A percentile compares a stretch with the other conserved stretches of the same genome.
phyloP scores from a whole-genome alignment of 2,113 vertebrate species.

The Shinisaurus crocodilurus region DNA sequence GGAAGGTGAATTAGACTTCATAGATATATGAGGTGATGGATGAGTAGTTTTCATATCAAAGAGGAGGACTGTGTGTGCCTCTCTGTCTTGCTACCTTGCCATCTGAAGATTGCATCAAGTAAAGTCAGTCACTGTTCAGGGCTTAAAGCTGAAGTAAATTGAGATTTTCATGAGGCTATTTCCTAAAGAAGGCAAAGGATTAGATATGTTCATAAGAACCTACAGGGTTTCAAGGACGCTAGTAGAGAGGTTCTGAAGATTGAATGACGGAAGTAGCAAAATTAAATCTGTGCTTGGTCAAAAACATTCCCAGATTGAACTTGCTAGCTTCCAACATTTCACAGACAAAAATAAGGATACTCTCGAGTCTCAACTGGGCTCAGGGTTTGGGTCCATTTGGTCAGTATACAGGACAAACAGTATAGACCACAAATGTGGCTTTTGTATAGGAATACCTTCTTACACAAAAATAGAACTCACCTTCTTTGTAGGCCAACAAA shows the following conservation, averaged over 20 bases:
- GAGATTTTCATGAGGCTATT: conserved; percentile 14
- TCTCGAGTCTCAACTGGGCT: too few species aligned
- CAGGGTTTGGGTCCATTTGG: not conserved
- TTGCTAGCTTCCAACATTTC: not conserved
- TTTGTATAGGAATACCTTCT: not conserved
- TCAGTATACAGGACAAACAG: not conserved
- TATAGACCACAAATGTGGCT: not conserved
- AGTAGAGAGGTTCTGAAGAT: not conserved
- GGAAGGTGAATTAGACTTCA: conserved; percentile 2
- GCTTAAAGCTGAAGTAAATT: not conserved
- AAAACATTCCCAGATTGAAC: not conserved
- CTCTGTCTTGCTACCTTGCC: not conserved
- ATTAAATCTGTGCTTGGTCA: not conserved
- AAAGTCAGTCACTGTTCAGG: conserved; percentile 1
- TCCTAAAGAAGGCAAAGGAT: conserved; percentile 18
- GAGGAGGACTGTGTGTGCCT: not conserved
- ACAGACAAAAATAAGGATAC: not conserved
- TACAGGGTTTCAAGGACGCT: not conserved
- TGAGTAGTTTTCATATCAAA: not conserved
- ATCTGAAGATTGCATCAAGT: conserved; percentile 4
- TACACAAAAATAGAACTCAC: not conserved
- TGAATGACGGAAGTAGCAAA: not conserved
- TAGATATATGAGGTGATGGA: conserved; percentile 23
- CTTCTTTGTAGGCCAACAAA: not conserved
- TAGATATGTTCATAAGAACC: not conserved